A percentile compares a stretch with the other conserved stretches of the same genome.
Conservation (phyloP, 1,140 invertebrate genomes). For the Helicorthomorpha holstii region DNA sequence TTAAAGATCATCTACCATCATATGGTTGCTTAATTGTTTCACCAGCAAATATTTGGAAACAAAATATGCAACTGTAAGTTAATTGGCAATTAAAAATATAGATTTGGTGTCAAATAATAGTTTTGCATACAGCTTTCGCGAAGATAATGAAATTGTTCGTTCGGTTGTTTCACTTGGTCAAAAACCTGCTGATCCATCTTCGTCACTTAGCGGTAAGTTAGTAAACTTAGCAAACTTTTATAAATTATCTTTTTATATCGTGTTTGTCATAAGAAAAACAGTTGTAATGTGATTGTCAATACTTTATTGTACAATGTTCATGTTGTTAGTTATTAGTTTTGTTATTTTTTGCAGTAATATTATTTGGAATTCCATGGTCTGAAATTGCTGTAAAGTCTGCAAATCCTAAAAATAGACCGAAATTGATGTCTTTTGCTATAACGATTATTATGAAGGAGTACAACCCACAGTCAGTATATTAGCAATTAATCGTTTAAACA, state of each 20-base stretch:
- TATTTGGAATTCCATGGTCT: constrained; percentile 77
- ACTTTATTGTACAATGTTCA: no score
- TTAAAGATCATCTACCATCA: constrained; percentile 49
- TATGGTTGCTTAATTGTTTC: constrained; percentile 84
- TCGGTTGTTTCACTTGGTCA: neutral
- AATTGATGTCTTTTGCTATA: constrained; percentile 74
- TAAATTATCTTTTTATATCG: no score
- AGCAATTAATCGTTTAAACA: no score
- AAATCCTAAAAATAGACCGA: constrained; percentile 56
- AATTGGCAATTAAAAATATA: neutral
- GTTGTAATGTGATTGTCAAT: no score
- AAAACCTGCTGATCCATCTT: constrained; percentile 1
- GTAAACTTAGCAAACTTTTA: constrained; percentile 30
- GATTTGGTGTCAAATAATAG: neutral
- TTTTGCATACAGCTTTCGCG: constrained; percentile 16
- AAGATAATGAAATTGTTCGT: neutral
- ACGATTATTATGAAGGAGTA: constrained; percentile 70
- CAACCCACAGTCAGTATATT: constrained; percentile 42
- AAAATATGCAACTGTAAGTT: constrained; percentile 35
- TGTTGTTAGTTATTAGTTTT: no score
- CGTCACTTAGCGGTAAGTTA: constrained; percentile 7
- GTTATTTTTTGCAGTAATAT: constrained; percentile 57
- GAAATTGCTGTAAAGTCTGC: constrained; percentile 78
- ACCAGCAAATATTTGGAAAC: constrained; percentile 83
- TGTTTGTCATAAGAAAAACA: no score